Percentiles rank a stretch among this genome's conserved stretches.
phyloP scores from a whole-genome alignment of 2,113 vertebrate species.

The Semnornis frantzii region DNA sequence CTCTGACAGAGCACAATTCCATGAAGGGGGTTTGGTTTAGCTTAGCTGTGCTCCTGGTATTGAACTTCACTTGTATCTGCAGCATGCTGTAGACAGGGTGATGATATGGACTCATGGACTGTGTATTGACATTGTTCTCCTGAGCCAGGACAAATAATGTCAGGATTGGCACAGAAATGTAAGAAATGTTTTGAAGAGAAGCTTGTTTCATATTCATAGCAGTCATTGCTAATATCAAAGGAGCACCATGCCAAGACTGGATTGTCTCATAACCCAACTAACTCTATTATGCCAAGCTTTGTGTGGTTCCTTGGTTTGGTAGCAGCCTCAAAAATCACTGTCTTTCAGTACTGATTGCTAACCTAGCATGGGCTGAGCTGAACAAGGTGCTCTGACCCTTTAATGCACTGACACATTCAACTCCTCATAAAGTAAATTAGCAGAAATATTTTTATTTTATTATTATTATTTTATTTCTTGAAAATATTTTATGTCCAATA shows the following conservation, averaged over 20 bases:
- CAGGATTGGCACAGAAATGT: background rate
- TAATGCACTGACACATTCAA: too few relatives aligned
- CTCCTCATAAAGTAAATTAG: background rate
- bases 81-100: background rate
- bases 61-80: background rate
- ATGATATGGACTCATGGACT: background rate
- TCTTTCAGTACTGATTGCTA: background rate
- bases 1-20: background rate
- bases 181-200: background rate
- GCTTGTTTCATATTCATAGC: background rate
- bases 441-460: background rate
- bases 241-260: background rate
- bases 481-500: slow-evolving; percentile 18
- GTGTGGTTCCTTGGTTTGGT: background rate
- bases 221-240: background rate
- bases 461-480: too few relatives aligned
- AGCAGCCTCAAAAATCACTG: background rate
- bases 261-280: background rate
- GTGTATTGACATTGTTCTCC: background rate
- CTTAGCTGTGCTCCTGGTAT: background rate
- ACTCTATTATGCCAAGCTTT: background rate
- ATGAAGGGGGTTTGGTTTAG: background rate
- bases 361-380: background rate
- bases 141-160: background rate
- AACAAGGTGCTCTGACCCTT: background rate